Evolutionary conservation across 2,113 vertebrate genomes (phyloP).

Genomic region (Carlito syrichta): DNA sequence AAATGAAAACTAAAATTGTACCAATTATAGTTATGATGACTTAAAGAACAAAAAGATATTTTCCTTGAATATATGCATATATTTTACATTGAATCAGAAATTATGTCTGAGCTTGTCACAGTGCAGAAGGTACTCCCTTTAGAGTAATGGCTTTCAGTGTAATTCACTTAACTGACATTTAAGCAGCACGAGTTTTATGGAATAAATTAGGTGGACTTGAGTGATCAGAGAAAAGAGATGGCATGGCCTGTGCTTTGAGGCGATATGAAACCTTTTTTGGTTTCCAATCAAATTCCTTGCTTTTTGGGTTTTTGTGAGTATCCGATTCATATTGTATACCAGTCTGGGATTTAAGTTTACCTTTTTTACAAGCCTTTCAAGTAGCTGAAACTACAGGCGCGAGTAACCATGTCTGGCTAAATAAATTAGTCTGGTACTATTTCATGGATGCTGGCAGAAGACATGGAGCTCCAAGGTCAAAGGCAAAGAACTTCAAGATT

Average conservation of each 20-base stretch:
- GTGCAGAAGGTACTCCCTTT: not conserved
- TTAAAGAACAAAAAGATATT: not conserved
- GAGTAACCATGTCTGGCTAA: no score
- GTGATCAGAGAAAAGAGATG: not conserved
- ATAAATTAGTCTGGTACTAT: not conserved
- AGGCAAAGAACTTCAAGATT: not conserved
- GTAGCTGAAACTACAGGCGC: no score
- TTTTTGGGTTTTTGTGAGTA: not conserved
- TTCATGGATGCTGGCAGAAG: not conserved
- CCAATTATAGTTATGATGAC: not conserved
- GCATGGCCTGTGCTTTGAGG: not conserved
- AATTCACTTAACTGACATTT: not conserved
- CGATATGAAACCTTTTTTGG: not conserved
- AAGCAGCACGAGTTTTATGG: not conserved
- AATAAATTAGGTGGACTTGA: not conserved
- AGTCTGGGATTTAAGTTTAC: not conserved
- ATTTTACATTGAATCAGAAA: conserved; percentile 28
- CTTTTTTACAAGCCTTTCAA: not conserved
- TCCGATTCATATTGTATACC: not conserved
- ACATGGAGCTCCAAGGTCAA: not conserved
- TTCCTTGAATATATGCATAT: not conserved
- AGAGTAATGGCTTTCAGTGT: not conserved
- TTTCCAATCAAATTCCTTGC: not conserved
- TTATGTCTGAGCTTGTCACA: not conserved
- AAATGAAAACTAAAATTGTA: conserved; percentile 9